Percentiles rank a stretch among this genome's conserved stretches.
Conservation (phyloP, 2,113 vertebrate genomes). For the Alethe castanea region DNA sequence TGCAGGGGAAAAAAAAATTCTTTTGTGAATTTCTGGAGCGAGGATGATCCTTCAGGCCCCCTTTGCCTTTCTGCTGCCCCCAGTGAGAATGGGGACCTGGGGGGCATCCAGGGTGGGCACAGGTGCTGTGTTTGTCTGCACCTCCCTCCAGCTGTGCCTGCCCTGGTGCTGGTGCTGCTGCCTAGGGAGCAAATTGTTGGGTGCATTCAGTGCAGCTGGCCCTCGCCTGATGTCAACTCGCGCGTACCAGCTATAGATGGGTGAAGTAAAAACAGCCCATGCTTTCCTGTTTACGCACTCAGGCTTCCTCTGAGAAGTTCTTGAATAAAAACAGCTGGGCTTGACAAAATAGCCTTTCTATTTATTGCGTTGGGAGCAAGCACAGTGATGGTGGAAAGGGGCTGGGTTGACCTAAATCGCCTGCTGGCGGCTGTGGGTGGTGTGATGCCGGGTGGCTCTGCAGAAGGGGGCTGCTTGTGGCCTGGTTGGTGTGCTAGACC, state of each 20-base stretch:
- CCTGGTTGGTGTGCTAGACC: background rate
- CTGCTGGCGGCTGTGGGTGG: background rate
- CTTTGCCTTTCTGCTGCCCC: background rate
- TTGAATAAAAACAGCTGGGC: conserved; percentile 49
- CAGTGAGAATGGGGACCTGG: background rate
- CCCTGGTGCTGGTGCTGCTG: background rate
- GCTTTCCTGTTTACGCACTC: conserved; percentile 65
- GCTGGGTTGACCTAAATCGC: background rate
- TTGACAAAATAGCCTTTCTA: conserved; percentile 67
- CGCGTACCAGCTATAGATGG: conserved; percentile 29
- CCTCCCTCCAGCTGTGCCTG: background rate
- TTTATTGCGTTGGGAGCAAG: conserved; percentile 23
- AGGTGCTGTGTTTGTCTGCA: background rate
- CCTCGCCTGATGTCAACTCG: conserved; percentile 1
- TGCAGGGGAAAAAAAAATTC: background rate
- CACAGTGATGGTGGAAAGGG: background rate
- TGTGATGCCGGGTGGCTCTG: rapidly evolving
- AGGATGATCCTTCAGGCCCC: background rate
- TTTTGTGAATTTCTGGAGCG: background rate
- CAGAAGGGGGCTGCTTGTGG: background rate
- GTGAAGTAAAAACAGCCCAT: conserved; percentile 65
- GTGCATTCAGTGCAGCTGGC: conserved; percentile 35
- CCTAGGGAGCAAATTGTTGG: conserved; percentile 43
- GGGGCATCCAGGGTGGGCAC: rapidly evolving
- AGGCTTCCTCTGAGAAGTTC: conserved; percentile 47